phyloP scores from a whole-genome alignment of 2,888 invertebrate species.

The Maniola hyperantus region DNA sequence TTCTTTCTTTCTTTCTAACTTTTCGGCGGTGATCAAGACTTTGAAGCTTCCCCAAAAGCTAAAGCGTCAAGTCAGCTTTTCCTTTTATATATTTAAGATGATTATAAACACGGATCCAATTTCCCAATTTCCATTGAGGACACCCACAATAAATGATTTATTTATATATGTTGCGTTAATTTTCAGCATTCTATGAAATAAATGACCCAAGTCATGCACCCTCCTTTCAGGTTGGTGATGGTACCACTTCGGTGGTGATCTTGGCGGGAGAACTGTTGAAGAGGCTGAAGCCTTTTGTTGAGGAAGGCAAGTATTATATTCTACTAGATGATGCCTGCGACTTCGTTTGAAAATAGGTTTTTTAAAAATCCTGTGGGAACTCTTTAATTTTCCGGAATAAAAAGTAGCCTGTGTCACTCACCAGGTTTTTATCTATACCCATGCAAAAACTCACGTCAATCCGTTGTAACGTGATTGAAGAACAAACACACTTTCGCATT shows the following conservation, averaged over 20 bases:
- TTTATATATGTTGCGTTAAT: background rate
- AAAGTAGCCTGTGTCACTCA: no score
- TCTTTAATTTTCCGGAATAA: no score
- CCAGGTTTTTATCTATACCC: no score
- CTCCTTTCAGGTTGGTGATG: constrained; percentile 93
- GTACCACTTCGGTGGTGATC: constrained; percentile 98
- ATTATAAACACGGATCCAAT: constrained; percentile 74
- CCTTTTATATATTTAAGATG: constrained; percentile 45
- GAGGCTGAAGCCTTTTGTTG: constrained; percentile 96
- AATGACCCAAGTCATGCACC: background rate
- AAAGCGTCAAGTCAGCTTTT: no score
- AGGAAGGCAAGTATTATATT: constrained; percentile 86
- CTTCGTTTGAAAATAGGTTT: no score
- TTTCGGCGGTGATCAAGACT: no score
- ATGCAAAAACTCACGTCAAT: no score
- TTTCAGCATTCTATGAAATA: background rate
- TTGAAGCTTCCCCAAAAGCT: no score
- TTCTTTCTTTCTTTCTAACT: no score
- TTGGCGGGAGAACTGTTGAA: constrained; percentile 97
- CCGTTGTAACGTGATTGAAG: no score
- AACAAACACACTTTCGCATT: no score
- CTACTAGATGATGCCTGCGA: background rate
- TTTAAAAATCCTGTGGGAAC: no score
- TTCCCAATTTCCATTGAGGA: constrained; percentile 57
- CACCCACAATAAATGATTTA: constrained; percentile 41